Percentiles rank a stretch among this genome's conserved stretches.
phyloP scores from a whole-genome alignment of 2,888 invertebrate genomes.

The Hemaris fuciformis region DNA sequence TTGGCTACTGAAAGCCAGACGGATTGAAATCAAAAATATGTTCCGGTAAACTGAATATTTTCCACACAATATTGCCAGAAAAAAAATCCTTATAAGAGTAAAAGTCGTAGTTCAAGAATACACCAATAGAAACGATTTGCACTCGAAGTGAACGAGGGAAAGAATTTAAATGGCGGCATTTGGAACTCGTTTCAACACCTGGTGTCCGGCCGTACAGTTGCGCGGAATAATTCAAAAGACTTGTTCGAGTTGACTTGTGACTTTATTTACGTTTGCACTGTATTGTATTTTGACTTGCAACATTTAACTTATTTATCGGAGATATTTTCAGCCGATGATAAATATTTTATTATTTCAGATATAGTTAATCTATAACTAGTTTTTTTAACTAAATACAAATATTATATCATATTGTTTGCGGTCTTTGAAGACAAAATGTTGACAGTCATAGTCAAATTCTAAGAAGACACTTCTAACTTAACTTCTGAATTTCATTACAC shows the following conservation, averaged over 20 bases:
- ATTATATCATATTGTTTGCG: too few relatives aligned
- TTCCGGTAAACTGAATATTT: background rate
- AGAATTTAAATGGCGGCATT: conserved; percentile 24
- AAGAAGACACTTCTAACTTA: too few relatives aligned
- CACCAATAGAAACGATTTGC: background rate
- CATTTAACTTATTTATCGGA: too few relatives aligned
- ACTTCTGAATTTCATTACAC: too few relatives aligned
- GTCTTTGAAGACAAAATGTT: too few relatives aligned
- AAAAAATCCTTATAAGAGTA: background rate
- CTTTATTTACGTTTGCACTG: background rate
- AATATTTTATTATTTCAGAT: too few relatives aligned
- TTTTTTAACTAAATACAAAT: too few relatives aligned
- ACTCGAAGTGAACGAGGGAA: conserved; percentile 16
- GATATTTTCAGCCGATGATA: too few relatives aligned
- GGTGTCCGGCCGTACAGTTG: conserved; percentile 25
- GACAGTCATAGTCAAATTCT: too few relatives aligned
- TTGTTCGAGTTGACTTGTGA: background rate
- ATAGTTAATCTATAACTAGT: too few relatives aligned
- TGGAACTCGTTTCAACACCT: conserved; percentile 21
- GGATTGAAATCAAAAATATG: background rate
- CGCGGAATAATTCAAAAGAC: background rate
- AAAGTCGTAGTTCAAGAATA: background rate
- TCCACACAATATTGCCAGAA: background rate
- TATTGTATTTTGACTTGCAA: too few relatives aligned
- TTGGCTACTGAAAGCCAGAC: background rate